Conservation (phyloP, 2,113 vertebrate genomes). For the Pelobates fuscus region DNA sequence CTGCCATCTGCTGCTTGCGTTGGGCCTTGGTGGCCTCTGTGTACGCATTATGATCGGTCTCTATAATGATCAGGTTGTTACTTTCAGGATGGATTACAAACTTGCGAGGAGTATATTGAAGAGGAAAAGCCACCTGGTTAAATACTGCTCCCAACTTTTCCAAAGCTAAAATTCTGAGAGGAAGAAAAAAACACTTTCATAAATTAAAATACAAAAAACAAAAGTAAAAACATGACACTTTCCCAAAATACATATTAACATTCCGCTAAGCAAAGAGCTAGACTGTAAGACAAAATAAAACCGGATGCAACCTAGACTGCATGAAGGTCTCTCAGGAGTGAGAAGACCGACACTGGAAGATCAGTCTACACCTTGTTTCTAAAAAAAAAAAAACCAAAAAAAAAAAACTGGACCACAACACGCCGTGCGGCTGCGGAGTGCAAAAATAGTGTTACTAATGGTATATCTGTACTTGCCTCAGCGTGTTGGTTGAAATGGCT, state of each 20-base stretch:
- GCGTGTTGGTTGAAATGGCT: conserved; percentile 96
- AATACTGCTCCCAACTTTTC: conserved; percentile 97
- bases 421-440: too few species aligned
- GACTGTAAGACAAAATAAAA: too few species aligned
- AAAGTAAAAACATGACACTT: too few species aligned
- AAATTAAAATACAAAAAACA: too few species aligned
- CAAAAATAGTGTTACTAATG: too few species aligned
- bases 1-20: conserved; percentile 98
- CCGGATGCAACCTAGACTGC: too few species aligned
- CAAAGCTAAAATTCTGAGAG: conserved; percentile 88
- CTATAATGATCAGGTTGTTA: conserved; percentile 93
- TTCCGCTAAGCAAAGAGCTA: too few species aligned
- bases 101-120: conserved; percentile 95
- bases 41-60: conserved; percentile 97
- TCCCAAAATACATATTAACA: too few species aligned
- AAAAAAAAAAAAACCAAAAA: not conserved
- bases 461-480: conserved; percentile 87
- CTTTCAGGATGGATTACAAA: conserved; percentile 98
- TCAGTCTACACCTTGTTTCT: too few species aligned
- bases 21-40: conserved; percentile 97
- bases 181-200: conserved; percentile 44
- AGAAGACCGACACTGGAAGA: too few species aligned
- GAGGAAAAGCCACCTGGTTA: conserved; percentile 95
- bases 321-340: too few species aligned
- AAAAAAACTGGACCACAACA: too few species aligned